Evolutionary conservation across 2,797 vertebrate genomes (phyloP), one percentile per base, ranked within the genome.

Genomic region (Girardinus metallicus): DNA sequence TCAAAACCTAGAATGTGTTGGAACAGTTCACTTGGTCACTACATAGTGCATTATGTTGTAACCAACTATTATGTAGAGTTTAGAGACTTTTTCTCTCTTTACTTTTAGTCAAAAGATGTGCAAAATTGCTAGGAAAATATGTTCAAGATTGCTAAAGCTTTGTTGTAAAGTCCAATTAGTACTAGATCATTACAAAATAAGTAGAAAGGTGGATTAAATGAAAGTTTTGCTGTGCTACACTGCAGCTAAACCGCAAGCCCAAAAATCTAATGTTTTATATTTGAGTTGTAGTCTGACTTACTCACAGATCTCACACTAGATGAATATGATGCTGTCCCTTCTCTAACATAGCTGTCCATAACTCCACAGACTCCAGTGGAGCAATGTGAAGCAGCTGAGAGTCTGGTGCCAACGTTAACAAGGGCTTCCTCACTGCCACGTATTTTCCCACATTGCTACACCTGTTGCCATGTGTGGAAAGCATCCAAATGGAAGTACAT

Each of bases 381-480:
- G 82, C 68, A 43, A 84, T 84, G 72, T 76, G 84, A 86, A 83
- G 86, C 84, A 87, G 88, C 91, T 83, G 84, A 87, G 85, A 76
- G 76, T 68, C 79, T 3, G 75, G 75, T 88, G 90, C 92, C 91
- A 92, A 80, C 13, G 55, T 83, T 91, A 93, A 92, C 88, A 91
- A 91, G 89, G 79, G 76, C 80, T 83, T 76, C 75, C 83, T 86
- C 77, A 84, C 83, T 74, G 73, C 85, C 87, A 82, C 55, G 68
- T 78, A 36, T 72, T 70, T 18, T 39, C 21, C 64, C 11, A 4
- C 82, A 64, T 71, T 26, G 49, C 75, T 75, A 86, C 93, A 93
- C 93, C 92, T 95, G 93, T 93, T 78, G 53, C 84, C 73, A 72
- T 80, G 80, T 51, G 15, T 36, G 46, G 21, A 60, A 82, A 80